phyloP scores from a whole-genome alignment of 2,113 vertebrate genomes.

The Paedocypris sp. region DNA sequence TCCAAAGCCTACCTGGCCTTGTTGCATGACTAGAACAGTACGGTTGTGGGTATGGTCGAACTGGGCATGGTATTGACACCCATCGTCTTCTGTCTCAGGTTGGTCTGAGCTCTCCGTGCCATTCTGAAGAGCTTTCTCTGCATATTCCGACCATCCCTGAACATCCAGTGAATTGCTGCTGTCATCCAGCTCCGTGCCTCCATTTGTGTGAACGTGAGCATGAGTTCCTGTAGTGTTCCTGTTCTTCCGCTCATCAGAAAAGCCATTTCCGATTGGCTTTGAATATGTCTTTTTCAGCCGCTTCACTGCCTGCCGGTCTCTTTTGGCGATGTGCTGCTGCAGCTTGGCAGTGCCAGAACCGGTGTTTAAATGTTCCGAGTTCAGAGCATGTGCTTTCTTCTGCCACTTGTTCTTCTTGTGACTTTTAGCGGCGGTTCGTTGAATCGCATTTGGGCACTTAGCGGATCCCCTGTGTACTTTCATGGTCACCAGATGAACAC shows the following conservation, averaged over 20 bases:
- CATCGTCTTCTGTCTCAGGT: conserved; percentile 18
- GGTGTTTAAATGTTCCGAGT: conserved; percentile 31
- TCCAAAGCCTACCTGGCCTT: conserved; percentile 49
- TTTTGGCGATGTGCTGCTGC: conserved; percentile 41
- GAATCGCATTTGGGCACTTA: conserved; percentile 15
- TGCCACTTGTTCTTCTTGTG: conserved; percentile 48
- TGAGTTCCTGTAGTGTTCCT: conserved; percentile 15
- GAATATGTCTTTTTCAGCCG: conserved; percentile 47
- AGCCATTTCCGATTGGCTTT: conserved; percentile 32
- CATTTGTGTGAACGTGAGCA: conserved; percentile 44
- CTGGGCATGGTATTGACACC: conserved; percentile 47
- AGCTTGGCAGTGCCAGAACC: conserved; percentile 34
- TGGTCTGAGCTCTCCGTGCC: conserved; percentile 15
- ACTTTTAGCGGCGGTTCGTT: conserved; percentile 21
- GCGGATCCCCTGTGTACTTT: conserved; percentile 51
- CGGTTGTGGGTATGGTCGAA: conserved; percentile 46
- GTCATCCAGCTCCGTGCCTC: conserved; percentile 28
- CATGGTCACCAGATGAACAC: conserved; percentile 42
- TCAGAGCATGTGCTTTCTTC: conserved; percentile 25
- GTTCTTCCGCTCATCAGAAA: not conserved
- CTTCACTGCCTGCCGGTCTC: conserved; percentile 51
- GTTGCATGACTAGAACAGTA: conserved; percentile 58
- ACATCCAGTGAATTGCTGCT: conserved; percentile 44
- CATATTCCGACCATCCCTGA: conserved; percentile 48
- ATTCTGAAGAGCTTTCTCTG: conserved; percentile 41